A percentile compares a stretch with the other conserved stretches of the same genome.
Evolutionary conservation across 2,888 invertebrate species (phyloP).

Genomic region (Eupithecia exiguata): DNA sequence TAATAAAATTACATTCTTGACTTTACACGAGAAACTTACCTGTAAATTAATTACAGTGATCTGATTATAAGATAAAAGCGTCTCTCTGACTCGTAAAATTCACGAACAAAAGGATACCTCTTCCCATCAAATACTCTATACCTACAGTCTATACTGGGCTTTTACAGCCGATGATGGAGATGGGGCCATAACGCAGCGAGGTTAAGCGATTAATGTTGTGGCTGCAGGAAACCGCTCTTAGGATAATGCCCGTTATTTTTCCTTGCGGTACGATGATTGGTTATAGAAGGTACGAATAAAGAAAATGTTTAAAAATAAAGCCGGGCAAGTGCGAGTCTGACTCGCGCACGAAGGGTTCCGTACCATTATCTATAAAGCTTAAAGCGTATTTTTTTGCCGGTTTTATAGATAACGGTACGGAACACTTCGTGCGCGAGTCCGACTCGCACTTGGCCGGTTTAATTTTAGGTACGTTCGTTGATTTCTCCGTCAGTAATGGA

Average conservation of each 20-base stretch:
- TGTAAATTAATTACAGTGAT: neutral
- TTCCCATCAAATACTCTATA: neutral
- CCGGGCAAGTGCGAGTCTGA: too few relatives aligned
- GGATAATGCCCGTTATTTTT: neutral
- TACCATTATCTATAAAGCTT: too few relatives aligned
- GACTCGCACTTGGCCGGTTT: too few relatives aligned
- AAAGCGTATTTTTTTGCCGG: too few relatives aligned
- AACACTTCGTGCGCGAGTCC: too few relatives aligned
- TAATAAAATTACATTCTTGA: neutral
- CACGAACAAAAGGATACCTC: neutral
- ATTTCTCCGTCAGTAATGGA: too few relatives aligned
- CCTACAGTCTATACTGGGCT: neutral
- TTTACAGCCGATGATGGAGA: neutral
- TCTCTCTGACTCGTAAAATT: neutral
- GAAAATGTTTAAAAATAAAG: neutral
- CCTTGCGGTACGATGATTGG: neutral
- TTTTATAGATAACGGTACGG: too few relatives aligned
- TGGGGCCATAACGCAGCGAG: neutral
- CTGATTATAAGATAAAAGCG: neutral
- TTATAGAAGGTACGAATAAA: neutral
- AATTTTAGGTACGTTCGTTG: too few relatives aligned
- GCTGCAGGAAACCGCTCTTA: neutral
- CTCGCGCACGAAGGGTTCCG: too few relatives aligned
- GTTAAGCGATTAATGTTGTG: neutral
- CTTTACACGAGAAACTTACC: neutral